Conservation (phyloP, 37 sponge, comb jelly and placozoan genomes). For the Geodia barretti region DNA sequence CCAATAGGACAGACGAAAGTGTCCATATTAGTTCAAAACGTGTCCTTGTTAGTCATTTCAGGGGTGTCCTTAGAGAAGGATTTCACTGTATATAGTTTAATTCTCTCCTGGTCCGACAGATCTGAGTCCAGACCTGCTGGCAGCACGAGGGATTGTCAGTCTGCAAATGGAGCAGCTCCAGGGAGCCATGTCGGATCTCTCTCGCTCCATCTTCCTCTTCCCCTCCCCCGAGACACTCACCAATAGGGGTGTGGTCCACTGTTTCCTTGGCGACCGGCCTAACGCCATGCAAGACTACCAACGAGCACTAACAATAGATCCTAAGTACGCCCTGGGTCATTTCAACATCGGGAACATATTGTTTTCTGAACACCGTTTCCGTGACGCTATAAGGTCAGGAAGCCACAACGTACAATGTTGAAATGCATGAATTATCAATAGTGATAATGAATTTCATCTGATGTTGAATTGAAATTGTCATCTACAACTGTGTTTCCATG, state of each 20-base stretch:
- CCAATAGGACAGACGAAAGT: no score
- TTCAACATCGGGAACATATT: constrained; percentile 94
- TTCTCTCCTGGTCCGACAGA: no score
- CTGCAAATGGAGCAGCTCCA: constrained; percentile 88
- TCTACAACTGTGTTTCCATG: no score
- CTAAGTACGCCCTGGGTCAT: constrained; percentile 74
- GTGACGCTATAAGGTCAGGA: background rate
- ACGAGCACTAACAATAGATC: constrained; percentile 70
- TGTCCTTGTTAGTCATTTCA: no score
- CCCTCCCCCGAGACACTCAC: constrained; percentile 42
- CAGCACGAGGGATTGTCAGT: constrained; percentile 86
- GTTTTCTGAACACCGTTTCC: constrained; percentile 13
- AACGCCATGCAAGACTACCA: constrained; percentile 85
- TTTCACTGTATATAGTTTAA: no score
- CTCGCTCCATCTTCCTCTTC: background rate
- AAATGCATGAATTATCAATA: no score
- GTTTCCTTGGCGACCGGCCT: constrained; percentile 72
- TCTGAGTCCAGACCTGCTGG: constrained; percentile 22
- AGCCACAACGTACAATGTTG: no score
- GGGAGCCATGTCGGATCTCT: constrained; percentile 88
- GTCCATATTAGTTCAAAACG: no score
- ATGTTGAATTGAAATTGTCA: no score
- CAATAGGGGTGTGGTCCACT: constrained; percentile 83
- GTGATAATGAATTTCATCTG: no score
- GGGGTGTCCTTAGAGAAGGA: no score